Evolutionary conservation across 1,140 invertebrate species (phyloP), one percentile per base, ranked within the genome.

Genomic region (Notospermus geniculatus): DNA sequence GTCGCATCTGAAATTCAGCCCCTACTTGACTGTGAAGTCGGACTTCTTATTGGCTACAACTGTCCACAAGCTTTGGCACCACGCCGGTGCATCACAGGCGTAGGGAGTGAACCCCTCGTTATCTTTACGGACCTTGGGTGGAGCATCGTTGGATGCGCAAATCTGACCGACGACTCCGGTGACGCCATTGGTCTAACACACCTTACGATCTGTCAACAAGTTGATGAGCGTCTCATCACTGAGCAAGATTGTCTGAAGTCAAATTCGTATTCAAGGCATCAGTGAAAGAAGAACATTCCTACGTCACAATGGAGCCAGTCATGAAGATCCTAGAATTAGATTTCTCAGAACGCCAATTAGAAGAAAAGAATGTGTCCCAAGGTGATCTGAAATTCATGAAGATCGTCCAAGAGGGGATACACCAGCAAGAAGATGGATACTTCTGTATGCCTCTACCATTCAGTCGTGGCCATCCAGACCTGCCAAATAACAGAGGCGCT

Each of bases 11-110:
- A 53, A 30, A n/a, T n/a, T n/a, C n/a, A 36, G 32, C 32, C 32
- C 13, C 13, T 36, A 36, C 32, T 4, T 36, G 32, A 36, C 13
- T 36, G 32, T 13, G 32, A n/a, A n/a, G n/a, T 53, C 22, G 50
- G 50, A 55, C 28, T 55, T 7, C 53, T 55, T 2, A 55, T 55
- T 27, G 53, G 53, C 2, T n/a, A 29, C 25, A 55, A 55, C 28
- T 29, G 23, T n/a, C 53, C 53, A 55, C 53, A 55, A n/a, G 53
- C 29, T 23, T 27, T 55, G 7, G 29, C 29, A 2, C 29, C 53
- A 2, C 2, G 53, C 7, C 11, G 27, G 29, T 9, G 9, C 5
- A n/a, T 55, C 2, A 55, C 22, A n/a, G 28, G 22, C 17, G 53
- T 11, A 27, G 53, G 29, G 7, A 23, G n/a, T 52, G 46, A 22